These are phyloP conservation scores for Cnemophilus loriae DNA, from an alignment of 2,113 vertebrate genomes.

Conservation along the genomic window DNA sequence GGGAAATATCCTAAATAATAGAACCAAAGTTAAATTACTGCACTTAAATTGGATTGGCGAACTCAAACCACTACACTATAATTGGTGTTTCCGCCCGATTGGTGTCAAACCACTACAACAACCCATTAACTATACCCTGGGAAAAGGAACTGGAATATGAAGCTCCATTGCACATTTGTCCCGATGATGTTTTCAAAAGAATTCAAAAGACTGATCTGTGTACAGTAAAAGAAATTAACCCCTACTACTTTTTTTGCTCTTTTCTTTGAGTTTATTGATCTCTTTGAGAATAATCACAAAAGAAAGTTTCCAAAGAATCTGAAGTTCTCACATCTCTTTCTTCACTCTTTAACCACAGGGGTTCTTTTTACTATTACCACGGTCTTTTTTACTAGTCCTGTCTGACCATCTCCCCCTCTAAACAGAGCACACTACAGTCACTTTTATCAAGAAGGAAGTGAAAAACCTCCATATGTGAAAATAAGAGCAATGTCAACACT, in stretches of 20 bases:
- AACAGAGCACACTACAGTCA: not conserved
- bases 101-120: no score
- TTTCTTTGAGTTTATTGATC: not conserved
- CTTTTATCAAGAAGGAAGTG: not conserved
- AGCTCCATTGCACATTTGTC: not conserved
- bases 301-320: not conserved
- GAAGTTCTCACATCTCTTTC: not conserved
- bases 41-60: no score
- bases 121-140: not conserved
- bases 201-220: not conserved
- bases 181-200: not conserved
- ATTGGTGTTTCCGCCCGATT: no score
- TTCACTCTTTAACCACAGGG: not conserved
- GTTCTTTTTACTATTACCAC: not conserved
- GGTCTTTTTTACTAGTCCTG: not conserved
- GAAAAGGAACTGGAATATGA: not conserved
- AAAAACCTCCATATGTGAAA: not conserved
- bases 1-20: no score
- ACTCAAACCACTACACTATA: no score
- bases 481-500: not conserved
- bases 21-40: no score
- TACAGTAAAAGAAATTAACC: not conserved
- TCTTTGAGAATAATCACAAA: not conserved
- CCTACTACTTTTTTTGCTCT: not conserved
- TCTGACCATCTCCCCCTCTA: not conserved